Conservation (phyloP, 2,113 vertebrate species). For the Ctenomys sociabilis region DNA sequence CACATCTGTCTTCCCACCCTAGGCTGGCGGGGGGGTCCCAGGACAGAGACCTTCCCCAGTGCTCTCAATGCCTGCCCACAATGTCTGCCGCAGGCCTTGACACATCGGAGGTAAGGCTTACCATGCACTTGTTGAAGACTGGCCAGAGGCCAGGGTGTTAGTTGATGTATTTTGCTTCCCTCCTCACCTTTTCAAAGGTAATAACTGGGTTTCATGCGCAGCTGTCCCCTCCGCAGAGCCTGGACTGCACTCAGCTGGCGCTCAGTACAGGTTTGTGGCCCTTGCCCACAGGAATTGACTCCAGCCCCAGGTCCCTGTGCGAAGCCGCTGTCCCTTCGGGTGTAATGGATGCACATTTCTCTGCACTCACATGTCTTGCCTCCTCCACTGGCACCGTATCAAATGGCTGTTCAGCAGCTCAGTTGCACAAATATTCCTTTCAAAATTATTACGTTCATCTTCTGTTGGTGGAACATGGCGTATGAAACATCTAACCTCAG, state of each 20-base stretch:
- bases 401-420: conserved; percentile 59
- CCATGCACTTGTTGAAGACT: background rate
- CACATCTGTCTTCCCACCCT: background rate
- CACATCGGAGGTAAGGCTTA: background rate
- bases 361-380: background rate
- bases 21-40: background rate
- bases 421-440: conserved; percentile 64
- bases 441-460: conserved; percentile 69
- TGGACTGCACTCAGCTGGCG: background rate
- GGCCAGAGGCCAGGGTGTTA: background rate
- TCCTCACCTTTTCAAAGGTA: background rate
- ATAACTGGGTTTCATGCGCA: background rate
- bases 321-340: background rate
- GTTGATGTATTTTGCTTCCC: background rate
- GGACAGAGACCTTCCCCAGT: background rate
- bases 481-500: background rate
- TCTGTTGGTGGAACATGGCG: conserved; percentile 71
- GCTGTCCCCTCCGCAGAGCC: background rate
- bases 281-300: background rate
- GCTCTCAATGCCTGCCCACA: background rate
- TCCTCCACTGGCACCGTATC: background rate
- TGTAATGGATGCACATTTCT: conserved; percentile 4
- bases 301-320: background rate
- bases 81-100: background rate
- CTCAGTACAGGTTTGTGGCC: background rate